These are phyloP conservation scores for Philonicus albiceps DNA, from an alignment of 2,888 invertebrate species.

Conservation along the genomic window DNA sequence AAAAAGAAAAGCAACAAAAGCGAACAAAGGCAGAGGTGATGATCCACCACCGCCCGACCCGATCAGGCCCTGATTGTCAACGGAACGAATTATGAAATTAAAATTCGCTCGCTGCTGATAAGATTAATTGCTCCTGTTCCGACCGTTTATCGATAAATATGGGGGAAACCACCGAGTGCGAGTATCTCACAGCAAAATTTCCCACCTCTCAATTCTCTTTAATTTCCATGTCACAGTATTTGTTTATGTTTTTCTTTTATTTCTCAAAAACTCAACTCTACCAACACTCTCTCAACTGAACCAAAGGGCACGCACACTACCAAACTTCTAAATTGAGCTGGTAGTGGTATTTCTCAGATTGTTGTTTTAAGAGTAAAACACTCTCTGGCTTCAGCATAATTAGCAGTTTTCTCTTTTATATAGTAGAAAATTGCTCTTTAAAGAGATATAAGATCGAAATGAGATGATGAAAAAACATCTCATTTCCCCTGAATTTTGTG, in stretches of 20 bases:
- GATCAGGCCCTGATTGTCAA: background rate
- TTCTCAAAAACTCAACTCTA: background rate
- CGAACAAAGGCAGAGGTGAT: background rate
- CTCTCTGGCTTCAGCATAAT: background rate
- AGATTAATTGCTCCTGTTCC: background rate
- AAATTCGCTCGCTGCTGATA: background rate
- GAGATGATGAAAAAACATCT: background rate
- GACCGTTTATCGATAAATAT: background rate
- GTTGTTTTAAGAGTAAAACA: background rate
- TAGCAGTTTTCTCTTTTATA: background rate
- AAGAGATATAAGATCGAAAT: background rate
- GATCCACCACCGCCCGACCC: background rate
- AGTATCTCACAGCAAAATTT: background rate
- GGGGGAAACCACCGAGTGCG: background rate
- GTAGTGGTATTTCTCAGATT: background rate
- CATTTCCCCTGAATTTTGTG: background rate
- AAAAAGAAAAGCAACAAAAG: no score
- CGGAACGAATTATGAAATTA: background rate
- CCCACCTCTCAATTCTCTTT: background rate
- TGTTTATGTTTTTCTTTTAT: background rate
- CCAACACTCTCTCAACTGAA: background rate
- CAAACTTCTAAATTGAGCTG: background rate
- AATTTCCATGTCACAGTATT: background rate
- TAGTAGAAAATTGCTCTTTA: background rate
- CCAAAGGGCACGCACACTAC: background rate